These are phyloP conservation scores for Phataginus tricuspis DNA, from an alignment of 2,797 vertebrate genomes.

Conservation along the genomic window DNA sequence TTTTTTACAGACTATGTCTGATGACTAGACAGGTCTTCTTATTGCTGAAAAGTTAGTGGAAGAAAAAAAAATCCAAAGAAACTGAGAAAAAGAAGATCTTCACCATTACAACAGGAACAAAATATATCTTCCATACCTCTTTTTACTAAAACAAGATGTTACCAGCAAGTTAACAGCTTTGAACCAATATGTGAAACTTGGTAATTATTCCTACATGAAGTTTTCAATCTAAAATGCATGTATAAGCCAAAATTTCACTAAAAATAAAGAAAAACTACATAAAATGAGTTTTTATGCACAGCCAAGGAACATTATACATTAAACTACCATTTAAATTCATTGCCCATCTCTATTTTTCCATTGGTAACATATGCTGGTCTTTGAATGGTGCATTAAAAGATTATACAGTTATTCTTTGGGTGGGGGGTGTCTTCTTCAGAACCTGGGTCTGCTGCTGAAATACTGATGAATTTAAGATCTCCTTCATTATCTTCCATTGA, in stretches of 20 bases:
- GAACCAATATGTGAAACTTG: conserved; percentile 32
- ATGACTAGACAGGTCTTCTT: conserved; percentile 22
- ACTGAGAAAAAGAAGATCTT: conserved; percentile 37
- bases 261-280: conserved; percentile 23
- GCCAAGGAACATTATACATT: neutral
- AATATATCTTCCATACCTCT: conserved; percentile 26
- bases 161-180: conserved; percentile 31
- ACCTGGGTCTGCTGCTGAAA: neutral
- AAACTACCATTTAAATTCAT: neutral
- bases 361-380: neutral
- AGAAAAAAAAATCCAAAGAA: neutral
- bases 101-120: neutral
- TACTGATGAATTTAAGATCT: neutral
- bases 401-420: neutral
- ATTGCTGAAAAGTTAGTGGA: neutral
- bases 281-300: neutral
- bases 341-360: neutral
- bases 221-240: conserved; percentile 24
- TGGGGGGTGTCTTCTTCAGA: neutral
- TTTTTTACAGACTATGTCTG: neutral
- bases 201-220: conserved; percentile 36
- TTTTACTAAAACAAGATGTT: conserved; percentile 62
- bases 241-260: conserved; percentile 25
- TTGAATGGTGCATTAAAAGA: neutral
- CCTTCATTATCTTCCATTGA: neutral